These are phyloP conservation scores for Eublepharis macularius DNA, from an alignment of 2,113 vertebrate genomes.

Conservation along the genomic window DNA sequence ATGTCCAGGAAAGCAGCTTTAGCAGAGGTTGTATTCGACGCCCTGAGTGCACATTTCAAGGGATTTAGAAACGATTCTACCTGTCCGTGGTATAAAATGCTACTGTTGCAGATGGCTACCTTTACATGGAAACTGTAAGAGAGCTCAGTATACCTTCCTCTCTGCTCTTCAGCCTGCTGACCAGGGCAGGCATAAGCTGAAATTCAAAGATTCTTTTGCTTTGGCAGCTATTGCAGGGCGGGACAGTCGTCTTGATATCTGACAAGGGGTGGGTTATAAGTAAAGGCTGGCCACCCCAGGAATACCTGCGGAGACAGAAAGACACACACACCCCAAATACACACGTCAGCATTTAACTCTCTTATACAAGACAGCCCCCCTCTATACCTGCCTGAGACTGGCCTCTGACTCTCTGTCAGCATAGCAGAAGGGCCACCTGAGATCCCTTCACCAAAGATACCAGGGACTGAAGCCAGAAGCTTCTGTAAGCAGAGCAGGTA, in stretches of 20 bases:
- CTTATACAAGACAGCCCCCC: not conserved
- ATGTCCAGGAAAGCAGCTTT: not conserved
- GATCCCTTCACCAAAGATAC: no score
- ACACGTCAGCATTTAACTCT: not conserved
- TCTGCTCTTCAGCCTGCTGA: conserved; percentile 76
- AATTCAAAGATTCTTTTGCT: conserved; percentile 81
- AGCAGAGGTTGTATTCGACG: not conserved
- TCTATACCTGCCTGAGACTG: not conserved
- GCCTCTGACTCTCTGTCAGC: no score
- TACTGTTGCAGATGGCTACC: not conserved
- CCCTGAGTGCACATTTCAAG: not conserved
- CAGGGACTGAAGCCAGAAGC: no score
- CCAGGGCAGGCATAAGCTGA: conserved; percentile 87
- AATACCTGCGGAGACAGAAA: conserved; percentile 72
- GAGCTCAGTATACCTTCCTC: conserved; percentile 55
- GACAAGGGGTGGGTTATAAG: conserved; percentile 71
- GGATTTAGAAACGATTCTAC: not conserved
- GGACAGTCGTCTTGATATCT: conserved; percentile 45
- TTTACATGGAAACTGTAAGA: not conserved
- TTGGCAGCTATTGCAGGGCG: conserved; percentile 76
- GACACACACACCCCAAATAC: fast-evolving
- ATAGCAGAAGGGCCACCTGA: no score
- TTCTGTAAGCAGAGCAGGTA: no score
- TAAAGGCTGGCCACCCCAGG: conserved; percentile 81
- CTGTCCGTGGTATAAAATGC: no score